Evolutionary conservation across 2,888 invertebrate species (phyloP).

Genomic region (Leptopterna dolabrata): DNA sequence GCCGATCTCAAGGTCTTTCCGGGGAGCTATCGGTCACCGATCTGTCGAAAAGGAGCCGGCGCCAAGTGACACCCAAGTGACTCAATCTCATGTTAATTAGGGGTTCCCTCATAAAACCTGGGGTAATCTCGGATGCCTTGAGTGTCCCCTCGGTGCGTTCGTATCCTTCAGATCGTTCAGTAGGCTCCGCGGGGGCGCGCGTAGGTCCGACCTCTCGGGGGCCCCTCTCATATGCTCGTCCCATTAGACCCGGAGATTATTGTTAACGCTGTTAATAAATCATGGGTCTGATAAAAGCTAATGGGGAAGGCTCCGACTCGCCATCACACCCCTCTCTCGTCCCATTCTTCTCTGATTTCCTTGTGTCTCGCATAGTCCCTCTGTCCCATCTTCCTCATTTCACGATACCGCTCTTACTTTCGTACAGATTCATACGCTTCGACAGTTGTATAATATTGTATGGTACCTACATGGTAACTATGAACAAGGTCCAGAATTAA

Average conservation of each 20-base stretch:
- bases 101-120: constrained; percentile 43
- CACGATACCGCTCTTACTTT: background rate
- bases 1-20: background rate
- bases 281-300: constrained; percentile 57
- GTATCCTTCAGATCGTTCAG: background rate
- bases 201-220: constrained; percentile 1
- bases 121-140: constrained; percentile 49
- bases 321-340: constrained; percentile 10
- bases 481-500: too few relatives aligned
- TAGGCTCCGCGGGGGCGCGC: constrained; percentile 47
- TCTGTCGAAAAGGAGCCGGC: constrained; percentile 30
- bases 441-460: too few relatives aligned
- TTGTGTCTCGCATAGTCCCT: background rate
- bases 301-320: constrained; percentile 55
- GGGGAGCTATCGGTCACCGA: constrained; percentile 37
- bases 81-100: constrained; percentile 50
- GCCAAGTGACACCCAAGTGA: constrained; percentile 39
- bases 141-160: constrained; percentile 33
- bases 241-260: constrained; percentile 56
- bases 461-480: too few relatives aligned
- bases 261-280: constrained; percentile 58
- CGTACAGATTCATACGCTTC: background rate
- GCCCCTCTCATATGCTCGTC: constrained; percentile 44
- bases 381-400: background rate
- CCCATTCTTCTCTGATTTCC: constrained; percentile 5